Evolutionary conservation across 2,797 vertebrate species (phyloP), one percentile per base, ranked within the genome.

Genomic region (Pampus argenteus): DNA sequence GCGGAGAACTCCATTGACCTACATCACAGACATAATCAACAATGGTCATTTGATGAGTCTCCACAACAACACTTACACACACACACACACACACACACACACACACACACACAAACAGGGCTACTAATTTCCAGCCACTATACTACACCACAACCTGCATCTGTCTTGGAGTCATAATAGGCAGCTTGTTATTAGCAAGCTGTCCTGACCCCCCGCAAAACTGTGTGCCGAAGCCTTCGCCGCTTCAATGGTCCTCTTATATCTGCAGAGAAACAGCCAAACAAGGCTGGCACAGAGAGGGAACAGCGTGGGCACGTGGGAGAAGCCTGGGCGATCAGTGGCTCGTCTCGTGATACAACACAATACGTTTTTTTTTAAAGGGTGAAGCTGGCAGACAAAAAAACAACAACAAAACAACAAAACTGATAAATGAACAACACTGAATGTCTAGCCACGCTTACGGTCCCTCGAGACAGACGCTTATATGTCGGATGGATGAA

Each of bases 231-330:
- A 47, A 79, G 75, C 81, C 40, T 51, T 71, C 23, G 4, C 44
- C 9, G 36, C 54, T 79, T 92, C 87, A 92, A 92, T 90, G 86
- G 81, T 60, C 45, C 74, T 87, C 80, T 92, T 90, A 86, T 86
- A 44, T 79, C 61, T 51, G 75, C 62, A 31, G 72, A 73, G 70
- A 82, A 66, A 65, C 61, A 78, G 70, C 72, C 79, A 86, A 89
- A 90, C 88, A 90, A 86, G 87, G 80, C 87, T 86, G 89, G 86
- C 89, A 91, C 84, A 88, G 81, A 88, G 57, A 36, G 65, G 62
- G 76, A 84, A 66, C 79, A 74, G 82, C 18, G 89, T 92, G 87
- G 91, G 90, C 89, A 91, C 81, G 85, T 91, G 90, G 88, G 89
- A 91, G 90, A 91, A 80, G 86, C 86, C 86, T 70, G 89, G 90